phyloP scores from a whole-genome alignment of 1,140 invertebrate genomes.

The Drosophila guanche region DNA sequence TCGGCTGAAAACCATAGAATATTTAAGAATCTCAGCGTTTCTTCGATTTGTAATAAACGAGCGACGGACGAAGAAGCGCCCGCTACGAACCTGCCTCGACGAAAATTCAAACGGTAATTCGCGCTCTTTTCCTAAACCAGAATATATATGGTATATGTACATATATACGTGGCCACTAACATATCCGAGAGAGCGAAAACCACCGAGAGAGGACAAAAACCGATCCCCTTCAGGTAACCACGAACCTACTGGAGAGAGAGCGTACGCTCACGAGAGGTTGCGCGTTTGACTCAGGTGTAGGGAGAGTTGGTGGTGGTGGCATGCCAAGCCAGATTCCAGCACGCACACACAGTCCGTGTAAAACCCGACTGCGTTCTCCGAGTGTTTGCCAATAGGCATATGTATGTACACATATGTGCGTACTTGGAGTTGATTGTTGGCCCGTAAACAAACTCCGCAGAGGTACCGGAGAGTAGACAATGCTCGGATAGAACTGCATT shows the following conservation, averaged over 20 bases:
- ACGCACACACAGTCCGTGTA: slow-evolving; percentile 58
- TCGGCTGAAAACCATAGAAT: too few relatives aligned
- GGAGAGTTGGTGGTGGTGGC: slow-evolving; percentile 7
- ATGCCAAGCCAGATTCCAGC: slow-evolving; percentile 73
- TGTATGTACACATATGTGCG: too few relatives aligned
- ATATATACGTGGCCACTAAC: too few relatives aligned
- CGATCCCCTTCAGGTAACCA: slow-evolving; percentile 70
- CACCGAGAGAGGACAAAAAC: slow-evolving; percentile 37
- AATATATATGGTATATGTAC: not conserved
- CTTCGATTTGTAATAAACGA: too few relatives aligned
- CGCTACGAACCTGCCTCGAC: too few relatives aligned
- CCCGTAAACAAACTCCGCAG: slow-evolving; percentile 30
- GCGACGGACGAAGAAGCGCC: too few relatives aligned
- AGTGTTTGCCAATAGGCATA: slow-evolving; percentile 59
- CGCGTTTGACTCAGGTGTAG: slow-evolving; percentile 40
- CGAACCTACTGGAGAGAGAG: slow-evolving; percentile 67
- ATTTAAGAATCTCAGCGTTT: too few relatives aligned
- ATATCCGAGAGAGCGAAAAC: too few relatives aligned
- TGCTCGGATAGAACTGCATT: slow-evolving; percentile 8
- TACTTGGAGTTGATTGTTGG: slow-evolving; percentile 39
- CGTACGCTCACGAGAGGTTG: slow-evolving; percentile 20
- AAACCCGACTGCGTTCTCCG: slow-evolving; percentile 25
- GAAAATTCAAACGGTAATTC: too few relatives aligned
- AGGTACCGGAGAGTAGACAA: slow-evolving; percentile 18
- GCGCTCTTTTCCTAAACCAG: too few relatives aligned